Evolutionary conservation across 2,797 vertebrate species (phyloP), one percentile per base, ranked within the genome.

Genomic region (Falco rusticolus): DNA sequence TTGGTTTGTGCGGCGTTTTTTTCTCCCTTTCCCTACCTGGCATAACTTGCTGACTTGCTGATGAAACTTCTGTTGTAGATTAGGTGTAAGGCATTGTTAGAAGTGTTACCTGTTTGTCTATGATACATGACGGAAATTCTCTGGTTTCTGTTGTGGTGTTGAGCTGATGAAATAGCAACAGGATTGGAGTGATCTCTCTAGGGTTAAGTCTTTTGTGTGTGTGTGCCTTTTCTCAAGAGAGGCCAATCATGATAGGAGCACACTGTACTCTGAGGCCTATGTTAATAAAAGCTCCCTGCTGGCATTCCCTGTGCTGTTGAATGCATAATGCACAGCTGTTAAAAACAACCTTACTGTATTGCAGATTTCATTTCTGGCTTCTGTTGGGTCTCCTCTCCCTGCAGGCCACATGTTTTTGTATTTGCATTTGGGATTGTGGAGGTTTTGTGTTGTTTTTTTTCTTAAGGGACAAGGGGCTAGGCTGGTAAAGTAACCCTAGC

Each of bases 301-400:
- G 96, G n/a, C 84, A 69, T 92, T 90, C 92, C 76, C 84, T 70
- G 69, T 92, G 92, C 95, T 93, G 84, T 78, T 95, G 96, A 95
- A 95, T 95, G 92, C 89, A 86, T 97, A 95, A 96, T 95, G 92
- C 92, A 95, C 96, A 95, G 93, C 93, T 97, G 96, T 93, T 96
- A 89, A 86, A 95, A 95, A 78, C 89, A 92, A 61, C 96, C 92
- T 72, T 92, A 89, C 96, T 95, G 92, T 93, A 87, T 66, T 22
- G 31, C 50, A 92, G 82, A 87, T 91, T 92, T 89, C 20, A 48
- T 92, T 82, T 81, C 89, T 95, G 75, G 61, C 82, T 91, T 91
- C 76, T 41, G 47, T 83, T 59, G 54, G 51, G 61, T 83, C 63
- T 77, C 37, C 48, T 75, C 34, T 95, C 84, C 78, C 31, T 19